Evolutionary conservation across 2,888 invertebrate species (phyloP).

Genomic region (Mesorhabditis spiculigera): DNA sequence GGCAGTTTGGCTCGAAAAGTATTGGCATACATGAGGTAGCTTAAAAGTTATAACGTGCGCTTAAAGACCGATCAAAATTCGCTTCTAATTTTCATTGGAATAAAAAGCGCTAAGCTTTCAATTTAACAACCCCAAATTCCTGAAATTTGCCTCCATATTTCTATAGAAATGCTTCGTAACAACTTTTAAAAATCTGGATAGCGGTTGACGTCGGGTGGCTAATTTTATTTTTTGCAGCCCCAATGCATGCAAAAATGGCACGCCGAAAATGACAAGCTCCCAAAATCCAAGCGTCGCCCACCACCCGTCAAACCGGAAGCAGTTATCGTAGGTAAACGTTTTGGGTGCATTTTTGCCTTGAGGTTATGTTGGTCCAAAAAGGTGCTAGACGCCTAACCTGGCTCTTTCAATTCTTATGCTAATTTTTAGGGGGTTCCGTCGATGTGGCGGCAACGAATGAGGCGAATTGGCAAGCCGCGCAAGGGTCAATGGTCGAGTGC

Average conservation of each 20-base stretch:
- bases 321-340: slow-evolving; percentile 31
- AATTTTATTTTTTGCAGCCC: slow-evolving; percentile 60
- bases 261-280: slow-evolving; percentile 66
- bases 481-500: slow-evolving; percentile 67
- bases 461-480: slow-evolving; percentile 64
- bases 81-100: too few relatives aligned
- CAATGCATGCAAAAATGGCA: slow-evolving; percentile 71
- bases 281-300: slow-evolving; percentile 64
- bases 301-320: slow-evolving; percentile 67
- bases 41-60: background rate
- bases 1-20: slow-evolving; percentile 69
- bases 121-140: background rate
- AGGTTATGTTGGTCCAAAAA: too few relatives aligned
- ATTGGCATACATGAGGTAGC: slow-evolving; percentile 27
- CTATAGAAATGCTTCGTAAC: background rate
- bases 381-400: too few relatives aligned
- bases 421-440: slow-evolving; percentile 33
- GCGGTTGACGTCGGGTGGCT: too few relatives aligned
- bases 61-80: too few relatives aligned
- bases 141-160: background rate
- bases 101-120: background rate
- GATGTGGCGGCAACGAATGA: slow-evolving; percentile 61
- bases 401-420: background rate
- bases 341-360: too few relatives aligned
- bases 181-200: background rate